Evolutionary conservation across 2,797 vertebrate species (phyloP), one percentile per base, ranked within the genome.

Genomic region (Semaprochilodus insignis): DNA sequence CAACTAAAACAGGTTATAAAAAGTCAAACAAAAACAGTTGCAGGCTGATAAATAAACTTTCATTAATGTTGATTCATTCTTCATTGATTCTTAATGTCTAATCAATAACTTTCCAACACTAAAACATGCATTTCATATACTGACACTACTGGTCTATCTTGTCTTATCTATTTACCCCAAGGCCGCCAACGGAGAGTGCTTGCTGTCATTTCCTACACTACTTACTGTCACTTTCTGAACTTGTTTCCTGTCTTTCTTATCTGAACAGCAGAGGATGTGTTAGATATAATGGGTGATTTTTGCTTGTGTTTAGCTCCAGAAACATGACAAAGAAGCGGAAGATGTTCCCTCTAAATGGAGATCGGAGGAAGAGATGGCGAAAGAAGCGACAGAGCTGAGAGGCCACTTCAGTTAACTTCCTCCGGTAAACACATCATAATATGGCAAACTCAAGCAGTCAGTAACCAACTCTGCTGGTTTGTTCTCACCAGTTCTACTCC

Each of bases 301-400:
- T 71, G 27, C 52, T 6, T 81, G 21, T 83, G 17, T 85, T 85
- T 90, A 97, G 96, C 92, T 97, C 69, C 95, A 96, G 85, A 94
- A 78, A 60, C 96, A 97, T 0, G 96, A 97, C 87, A 91, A 88
- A 81, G 93, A 90, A 15, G 88, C 82, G 0, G 90, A 94, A 23
- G 95, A 96, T 71, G 57, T 88, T 8, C 88, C 93, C 1, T 88
- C 89, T 73, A 89, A 87, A 52, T 97, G 96, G 96, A 94, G 96
- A 88, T 94, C 95, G 0, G 96, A 97, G 83, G 95, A 96, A 27
- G 96, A 96, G 80, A 97, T 97, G 96, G 93, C 89, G 6, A 90
- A 90, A 3, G 96, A 97, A 88, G 96, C 96, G 1, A 85, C 90
- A 2, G 86, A 87, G 11, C 91, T 97, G 60, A 92, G 88, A 62